Evolutionary conservation across 1,140 invertebrate genomes (phyloP).

Genomic region (Tetramorium parvispinum): DNA sequence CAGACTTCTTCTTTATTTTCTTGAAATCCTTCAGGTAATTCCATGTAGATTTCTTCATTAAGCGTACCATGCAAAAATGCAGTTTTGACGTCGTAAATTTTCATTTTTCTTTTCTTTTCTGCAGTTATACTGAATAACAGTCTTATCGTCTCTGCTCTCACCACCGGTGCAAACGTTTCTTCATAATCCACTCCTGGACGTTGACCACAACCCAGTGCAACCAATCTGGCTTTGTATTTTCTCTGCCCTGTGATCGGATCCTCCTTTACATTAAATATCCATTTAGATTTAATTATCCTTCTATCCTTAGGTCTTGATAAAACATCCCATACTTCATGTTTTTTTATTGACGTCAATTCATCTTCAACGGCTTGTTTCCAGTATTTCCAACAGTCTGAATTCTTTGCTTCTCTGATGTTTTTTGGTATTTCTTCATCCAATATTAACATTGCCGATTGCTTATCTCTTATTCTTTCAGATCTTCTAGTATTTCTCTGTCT

Average conservation of each 20-base stretch:
- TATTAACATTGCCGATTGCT: not conserved
- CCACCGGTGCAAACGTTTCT: conserved; percentile 38
- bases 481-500: not conserved
- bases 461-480: not conserved
- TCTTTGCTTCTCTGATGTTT: not conserved
- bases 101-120: not conserved
- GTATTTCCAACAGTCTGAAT: not conserved
- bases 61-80: conserved; percentile 25
- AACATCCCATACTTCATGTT: conserved; percentile 1
- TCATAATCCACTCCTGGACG: conserved; percentile 26
- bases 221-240: conserved; percentile 11
- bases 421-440: conserved; percentile 19
- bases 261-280: conserved; percentile 31
- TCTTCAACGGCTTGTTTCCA: conserved; percentile 32
- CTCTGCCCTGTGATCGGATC: not conserved
- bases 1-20: not conserved
- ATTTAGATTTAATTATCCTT: conserved; percentile 24
- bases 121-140: conserved; percentile 24
- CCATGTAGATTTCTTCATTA: conserved; percentile 43
- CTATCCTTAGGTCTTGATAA: not conserved
- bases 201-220: conserved; percentile 25
- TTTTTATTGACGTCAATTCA: conserved; percentile 27
- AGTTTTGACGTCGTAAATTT: conserved; percentile 25
- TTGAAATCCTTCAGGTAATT: not conserved
- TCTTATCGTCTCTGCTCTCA: not conserved